A percentile compares a stretch with the other conserved stretches of the same genome.
These are phyloP conservation scores for Diadromus collaris DNA, from an alignment of 2,888 invertebrate genomes.

Conservation along the genomic window DNA sequence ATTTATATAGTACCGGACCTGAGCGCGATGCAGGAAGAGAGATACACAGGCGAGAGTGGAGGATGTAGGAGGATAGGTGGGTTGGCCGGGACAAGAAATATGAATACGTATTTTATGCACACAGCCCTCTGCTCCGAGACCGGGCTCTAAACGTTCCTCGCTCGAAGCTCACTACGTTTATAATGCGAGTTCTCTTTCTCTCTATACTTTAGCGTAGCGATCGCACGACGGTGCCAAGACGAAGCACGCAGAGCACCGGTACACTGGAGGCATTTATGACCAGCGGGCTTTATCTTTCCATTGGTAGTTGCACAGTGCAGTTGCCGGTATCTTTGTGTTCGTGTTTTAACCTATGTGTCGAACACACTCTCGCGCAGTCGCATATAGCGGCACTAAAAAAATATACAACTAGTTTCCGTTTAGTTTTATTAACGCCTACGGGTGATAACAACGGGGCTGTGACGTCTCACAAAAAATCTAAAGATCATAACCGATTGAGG, in stretches of 20 bases:
- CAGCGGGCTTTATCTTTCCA: conserved; percentile 37
- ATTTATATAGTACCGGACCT: conserved; percentile 66
- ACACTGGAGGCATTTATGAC: conserved; percentile 33
- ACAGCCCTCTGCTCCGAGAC: not conserved
- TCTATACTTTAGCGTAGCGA: conserved; percentile 19
- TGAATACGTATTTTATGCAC: conserved; percentile 54
- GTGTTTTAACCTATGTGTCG: not conserved
- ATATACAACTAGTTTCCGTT: conserved; percentile 7
- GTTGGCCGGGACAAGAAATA: conserved; percentile 42
- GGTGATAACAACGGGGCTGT: not conserved
- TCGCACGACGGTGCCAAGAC: conserved; percentile 42
- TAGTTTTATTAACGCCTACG: conserved; percentile 36
- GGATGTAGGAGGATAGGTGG: conserved; percentile 40
- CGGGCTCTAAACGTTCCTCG: conserved; percentile 40
- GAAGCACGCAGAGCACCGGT: conserved; percentile 26
- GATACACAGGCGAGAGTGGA: conserved; percentile 39
- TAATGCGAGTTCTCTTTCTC: conserved; percentile 19
- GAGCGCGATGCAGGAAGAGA: conserved; percentile 18
- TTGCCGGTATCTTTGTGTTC: not conserved
- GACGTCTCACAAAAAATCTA: no score
- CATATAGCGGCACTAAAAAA: conserved; percentile 9
- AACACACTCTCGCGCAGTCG: not conserved
- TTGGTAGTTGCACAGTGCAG: not conserved
- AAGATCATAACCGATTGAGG: no score
- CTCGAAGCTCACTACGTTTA: conserved; percentile 14